Evolutionary conservation across 2,888 invertebrate species (phyloP).

Genomic region (Trissolcus japonicus): DNA sequence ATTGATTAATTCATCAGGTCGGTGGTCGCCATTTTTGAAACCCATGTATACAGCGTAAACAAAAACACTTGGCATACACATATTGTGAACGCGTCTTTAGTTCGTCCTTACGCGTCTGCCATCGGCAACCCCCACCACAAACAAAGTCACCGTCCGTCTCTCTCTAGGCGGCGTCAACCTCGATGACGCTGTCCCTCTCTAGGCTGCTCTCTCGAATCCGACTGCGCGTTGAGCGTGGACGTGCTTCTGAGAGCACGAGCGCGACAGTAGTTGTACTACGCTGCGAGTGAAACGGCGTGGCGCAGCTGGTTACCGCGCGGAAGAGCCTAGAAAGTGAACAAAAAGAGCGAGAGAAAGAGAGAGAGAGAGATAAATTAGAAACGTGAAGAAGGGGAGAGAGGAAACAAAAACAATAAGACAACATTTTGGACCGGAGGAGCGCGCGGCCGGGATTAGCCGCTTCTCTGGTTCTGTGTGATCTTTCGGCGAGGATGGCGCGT

Average conservation of each 20-base stretch:
- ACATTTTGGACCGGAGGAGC: slow-evolving; percentile 29
- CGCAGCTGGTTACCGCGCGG: slow-evolving; percentile 11
- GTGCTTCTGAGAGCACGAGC: slow-evolving; percentile 24
- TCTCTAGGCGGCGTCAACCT: not conserved
- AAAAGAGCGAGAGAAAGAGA: slow-evolving; percentile 3
- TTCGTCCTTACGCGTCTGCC: slow-evolving; percentile 50
- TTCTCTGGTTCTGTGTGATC: slow-evolving; percentile 34
- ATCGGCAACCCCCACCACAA: slow-evolving; percentile 22
- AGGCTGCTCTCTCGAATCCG: slow-evolving; percentile 22
- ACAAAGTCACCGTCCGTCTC: not conserved
- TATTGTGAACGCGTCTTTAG: slow-evolving; percentile 53
- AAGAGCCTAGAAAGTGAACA: slow-evolving; percentile 5
- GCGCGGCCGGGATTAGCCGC: slow-evolving; percentile 53
- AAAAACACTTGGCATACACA: slow-evolving; percentile 36
- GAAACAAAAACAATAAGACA: not conserved
- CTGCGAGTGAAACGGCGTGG: slow-evolving; percentile 19
- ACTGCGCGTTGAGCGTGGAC: slow-evolving; percentile 43
- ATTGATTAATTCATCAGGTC: not conserved
- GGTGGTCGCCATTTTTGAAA: slow-evolving; percentile 24
- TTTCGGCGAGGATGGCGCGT: not conserved
- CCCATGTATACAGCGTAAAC: slow-evolving; percentile 31
- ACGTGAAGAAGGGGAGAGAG: not conserved
- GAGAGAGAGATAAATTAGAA: slow-evolving; percentile 3
- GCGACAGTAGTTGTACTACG: slow-evolving; percentile 46
- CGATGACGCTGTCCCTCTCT: slow-evolving; percentile 3